Percentiles rank a stretch among this genome's conserved stretches.
These are phyloP conservation scores for Panzeria rudis DNA, from an alignment of 2,888 invertebrate genomes.

Conservation along the genomic window DNA sequence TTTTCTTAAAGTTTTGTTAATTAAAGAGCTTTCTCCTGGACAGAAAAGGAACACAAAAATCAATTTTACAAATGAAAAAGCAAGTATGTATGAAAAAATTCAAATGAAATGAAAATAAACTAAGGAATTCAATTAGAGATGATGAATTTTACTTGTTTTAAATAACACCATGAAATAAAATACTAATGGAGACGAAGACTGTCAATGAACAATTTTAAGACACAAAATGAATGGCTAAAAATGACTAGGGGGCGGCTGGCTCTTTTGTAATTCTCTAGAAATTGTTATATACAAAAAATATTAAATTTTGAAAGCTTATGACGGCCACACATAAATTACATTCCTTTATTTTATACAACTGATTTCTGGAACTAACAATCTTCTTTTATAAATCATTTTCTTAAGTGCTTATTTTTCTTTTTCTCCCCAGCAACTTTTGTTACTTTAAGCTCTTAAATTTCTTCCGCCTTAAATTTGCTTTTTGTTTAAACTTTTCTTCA, in stretches of 20 bases:
- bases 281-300: too few species aligned
- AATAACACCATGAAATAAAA: too few species aligned
- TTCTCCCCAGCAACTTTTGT: neutral
- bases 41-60: neutral
- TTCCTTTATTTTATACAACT: neutral
- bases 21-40: too few species aligned
- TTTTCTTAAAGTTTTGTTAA: too few species aligned
- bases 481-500: neutral
- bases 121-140: neutral
- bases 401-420: neutral
- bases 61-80: neutral
- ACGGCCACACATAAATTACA: neutral
- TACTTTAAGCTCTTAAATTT: neutral
- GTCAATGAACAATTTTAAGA: too few species aligned
- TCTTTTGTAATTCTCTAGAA: too few species aligned
- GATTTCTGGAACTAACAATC: neutral
- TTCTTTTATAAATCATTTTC: constrained; percentile 2
- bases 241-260: too few species aligned
- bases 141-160: neutral
- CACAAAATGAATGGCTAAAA: too few species aligned
- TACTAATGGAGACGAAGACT: too few species aligned
- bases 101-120: neutral
- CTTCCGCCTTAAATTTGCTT: neutral
- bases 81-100: neutral
- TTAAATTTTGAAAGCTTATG: too few species aligned